phyloP scores from a whole-genome alignment of 2,888 invertebrate genomes.

The Ophion costatus region DNA sequence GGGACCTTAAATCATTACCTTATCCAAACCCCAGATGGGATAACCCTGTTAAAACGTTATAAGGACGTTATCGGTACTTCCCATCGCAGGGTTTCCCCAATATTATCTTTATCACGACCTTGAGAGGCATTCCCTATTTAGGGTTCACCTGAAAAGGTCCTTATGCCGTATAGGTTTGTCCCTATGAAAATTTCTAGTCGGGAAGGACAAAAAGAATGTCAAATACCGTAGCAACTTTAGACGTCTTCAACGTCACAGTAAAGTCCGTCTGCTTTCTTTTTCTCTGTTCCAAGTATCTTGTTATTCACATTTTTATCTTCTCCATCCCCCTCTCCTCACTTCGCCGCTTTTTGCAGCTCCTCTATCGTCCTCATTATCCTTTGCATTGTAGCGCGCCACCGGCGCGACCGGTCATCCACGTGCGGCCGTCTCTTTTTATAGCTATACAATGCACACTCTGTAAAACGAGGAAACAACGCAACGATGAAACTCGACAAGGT shows the following conservation, averaged over 20 bases:
- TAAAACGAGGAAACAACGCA: constrained; percentile 32
- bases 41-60: too few relatives aligned
- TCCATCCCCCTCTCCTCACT: background rate
- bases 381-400: constrained; percentile 1
- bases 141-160: too few relatives aligned
- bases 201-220: too few relatives aligned
- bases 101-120: too few relatives aligned
- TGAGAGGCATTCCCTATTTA: too few relatives aligned
- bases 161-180: too few relatives aligned
- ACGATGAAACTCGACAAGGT: constrained; percentile 36
- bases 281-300: constrained; percentile 5
- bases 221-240: background rate
- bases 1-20: too few relatives aligned
- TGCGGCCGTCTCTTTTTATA: constrained; percentile 37
- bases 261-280: constrained; percentile 4
- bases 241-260: constrained; percentile 2
- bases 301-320: background rate
- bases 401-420: constrained; percentile 42
- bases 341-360: background rate
- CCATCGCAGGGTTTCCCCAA: too few relatives aligned
- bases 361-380: background rate
- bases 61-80: too few relatives aligned
- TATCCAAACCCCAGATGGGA: too few relatives aligned
- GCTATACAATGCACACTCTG: constrained; percentile 20
- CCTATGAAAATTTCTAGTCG: too few relatives aligned